phyloP scores from a whole-genome alignment of 1,140 invertebrate species.

The Philaenus spumarius region DNA sequence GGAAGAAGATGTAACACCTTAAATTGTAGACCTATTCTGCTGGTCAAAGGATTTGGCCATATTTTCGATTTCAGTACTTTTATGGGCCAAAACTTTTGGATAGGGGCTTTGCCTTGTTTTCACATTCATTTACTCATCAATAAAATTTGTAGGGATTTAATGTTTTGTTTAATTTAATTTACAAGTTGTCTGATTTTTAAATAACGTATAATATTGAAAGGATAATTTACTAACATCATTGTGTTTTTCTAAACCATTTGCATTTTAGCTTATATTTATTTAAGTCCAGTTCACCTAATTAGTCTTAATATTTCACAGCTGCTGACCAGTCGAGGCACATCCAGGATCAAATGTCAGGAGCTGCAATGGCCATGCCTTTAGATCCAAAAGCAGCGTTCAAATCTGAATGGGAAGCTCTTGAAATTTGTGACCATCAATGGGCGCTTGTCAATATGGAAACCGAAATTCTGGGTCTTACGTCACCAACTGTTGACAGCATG shows the following conservation, averaged over 20 bases:
- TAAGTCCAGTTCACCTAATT: not conserved
- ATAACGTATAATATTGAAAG: no score
- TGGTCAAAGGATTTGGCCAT: no score
- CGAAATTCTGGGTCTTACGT: slow-evolving; percentile 17
- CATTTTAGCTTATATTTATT: slow-evolving; percentile 14
- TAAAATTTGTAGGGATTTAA: no score
- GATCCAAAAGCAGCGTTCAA: slow-evolving; percentile 99
- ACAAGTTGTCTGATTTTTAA: no score
- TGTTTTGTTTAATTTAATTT: no score
- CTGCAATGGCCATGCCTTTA: slow-evolving; percentile 92
- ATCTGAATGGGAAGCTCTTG: slow-evolving; percentile 97
- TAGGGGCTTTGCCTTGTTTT: no score
- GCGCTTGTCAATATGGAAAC: slow-evolving; percentile 47
- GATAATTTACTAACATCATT: not conserved
- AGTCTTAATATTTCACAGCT: slow-evolving; percentile 44
- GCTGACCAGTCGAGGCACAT: slow-evolving; percentile 95
- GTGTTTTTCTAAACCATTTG: slow-evolving; percentile 5
- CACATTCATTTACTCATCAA: no score
- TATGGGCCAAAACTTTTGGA: no score
- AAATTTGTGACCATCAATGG: slow-evolving; percentile 93
- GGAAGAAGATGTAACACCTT: no score
- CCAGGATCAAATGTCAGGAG: slow-evolving; percentile 97
- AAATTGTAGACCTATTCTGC: no score
- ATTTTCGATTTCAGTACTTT: no score
- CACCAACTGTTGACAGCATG: slow-evolving; percentile 2